Conservation (phyloP, 2,113 vertebrate species). For the Meriones unguiculatus region DNA sequence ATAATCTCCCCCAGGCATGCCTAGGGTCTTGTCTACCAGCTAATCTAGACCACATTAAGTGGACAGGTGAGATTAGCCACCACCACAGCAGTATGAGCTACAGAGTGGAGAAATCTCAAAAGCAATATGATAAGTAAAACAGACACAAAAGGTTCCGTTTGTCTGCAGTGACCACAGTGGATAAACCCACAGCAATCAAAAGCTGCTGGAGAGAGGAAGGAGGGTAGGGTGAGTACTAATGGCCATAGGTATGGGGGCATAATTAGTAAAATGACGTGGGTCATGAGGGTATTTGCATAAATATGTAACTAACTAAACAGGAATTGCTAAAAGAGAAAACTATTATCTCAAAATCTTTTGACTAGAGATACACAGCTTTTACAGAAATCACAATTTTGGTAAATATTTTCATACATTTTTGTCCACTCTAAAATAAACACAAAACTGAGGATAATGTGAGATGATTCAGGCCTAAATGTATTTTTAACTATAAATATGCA, state of each 20-base stretch:
- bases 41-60: not conserved
- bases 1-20: no score
- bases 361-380: not conserved
- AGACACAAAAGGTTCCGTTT: not conserved
- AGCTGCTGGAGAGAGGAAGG: not conserved
- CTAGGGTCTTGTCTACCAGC: not conserved
- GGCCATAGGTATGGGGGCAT: not conserved
- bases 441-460: slow-evolving; percentile 18
- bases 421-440: not conserved
- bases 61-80: not conserved
- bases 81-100: not conserved
- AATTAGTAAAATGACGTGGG: not conserved
- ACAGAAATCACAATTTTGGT: not conserved
- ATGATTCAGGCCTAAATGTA: slow-evolving; percentile 27
- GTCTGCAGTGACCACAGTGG: not conserved
- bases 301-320: not conserved
- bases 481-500: not conserved
- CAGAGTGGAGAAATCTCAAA: not conserved
- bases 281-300: not conserved
- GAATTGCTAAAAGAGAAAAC: not conserved
- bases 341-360: not conserved
- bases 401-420: slow-evolving; percentile 53
- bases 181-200: not conserved
- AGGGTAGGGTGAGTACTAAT: not conserved
- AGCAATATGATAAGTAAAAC: not conserved